phyloP scores from a whole-genome alignment of 2,797 vertebrate species.

The Rhinichthys osculus region DNA sequence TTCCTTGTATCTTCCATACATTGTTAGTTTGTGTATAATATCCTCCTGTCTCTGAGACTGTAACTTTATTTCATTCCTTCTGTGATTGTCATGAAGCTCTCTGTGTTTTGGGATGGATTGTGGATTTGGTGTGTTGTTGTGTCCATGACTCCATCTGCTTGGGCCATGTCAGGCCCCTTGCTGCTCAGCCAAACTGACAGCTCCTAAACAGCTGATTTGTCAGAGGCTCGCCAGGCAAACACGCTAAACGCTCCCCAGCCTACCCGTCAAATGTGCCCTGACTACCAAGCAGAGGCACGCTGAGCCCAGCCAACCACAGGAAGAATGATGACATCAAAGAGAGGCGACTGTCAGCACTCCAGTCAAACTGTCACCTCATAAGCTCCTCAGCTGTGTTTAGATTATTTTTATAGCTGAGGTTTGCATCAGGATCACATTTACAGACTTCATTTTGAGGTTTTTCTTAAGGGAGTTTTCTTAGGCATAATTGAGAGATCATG shows the following conservation, averaged over 20 bases:
- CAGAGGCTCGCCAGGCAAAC: slow-evolving; percentile 61
- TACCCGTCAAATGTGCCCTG: slow-evolving; percentile 63
- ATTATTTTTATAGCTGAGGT: slow-evolving; percentile 45
- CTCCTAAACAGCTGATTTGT: slow-evolving; percentile 75
- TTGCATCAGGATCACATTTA: slow-evolving; percentile 34
- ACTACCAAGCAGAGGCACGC: slow-evolving; percentile 36
- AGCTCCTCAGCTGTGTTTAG: slow-evolving; percentile 34
- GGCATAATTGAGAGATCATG: slow-evolving; percentile 30
- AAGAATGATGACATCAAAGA: slow-evolving; percentile 69
- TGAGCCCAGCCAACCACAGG: slow-evolving; percentile 42
- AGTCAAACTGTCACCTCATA: slow-evolving; percentile 61
- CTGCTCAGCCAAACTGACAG: slow-evolving; percentile 59
- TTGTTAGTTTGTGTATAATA: not conserved
- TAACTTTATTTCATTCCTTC: not conserved
- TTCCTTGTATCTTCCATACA: not conserved
- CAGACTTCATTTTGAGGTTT: not conserved
- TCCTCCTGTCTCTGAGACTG: not conserved
- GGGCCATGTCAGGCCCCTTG: slow-evolving; percentile 50
- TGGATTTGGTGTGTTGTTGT: slow-evolving; percentile 30
- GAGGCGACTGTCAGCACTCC: slow-evolving; percentile 55
- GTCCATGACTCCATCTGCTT: slow-evolving; percentile 39
- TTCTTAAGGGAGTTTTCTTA: slow-evolving; percentile 15
- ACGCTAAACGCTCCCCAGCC: slow-evolving; percentile 65
- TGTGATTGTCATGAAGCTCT: not conserved
- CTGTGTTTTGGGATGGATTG: slow-evolving; percentile 34